Percentiles rank a stretch among this genome's conserved stretches.
These are phyloP conservation scores for Atlantisia rogersi DNA, from an alignment of 2,113 vertebrate genomes.

Conservation along the genomic window DNA sequence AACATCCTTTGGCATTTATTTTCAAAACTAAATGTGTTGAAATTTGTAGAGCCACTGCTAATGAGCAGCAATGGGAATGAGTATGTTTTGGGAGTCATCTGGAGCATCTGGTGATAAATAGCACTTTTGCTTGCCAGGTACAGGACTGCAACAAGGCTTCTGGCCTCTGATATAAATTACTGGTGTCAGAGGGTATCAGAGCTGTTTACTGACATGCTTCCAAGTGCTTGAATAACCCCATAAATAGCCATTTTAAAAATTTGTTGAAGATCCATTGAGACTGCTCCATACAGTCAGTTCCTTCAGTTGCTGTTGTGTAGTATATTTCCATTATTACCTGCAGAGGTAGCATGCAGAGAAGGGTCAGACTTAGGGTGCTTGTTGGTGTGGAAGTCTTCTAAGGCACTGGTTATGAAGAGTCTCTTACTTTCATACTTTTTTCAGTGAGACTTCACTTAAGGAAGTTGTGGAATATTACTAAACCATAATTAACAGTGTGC, in stretches of 20 bases:
- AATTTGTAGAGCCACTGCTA: neutral
- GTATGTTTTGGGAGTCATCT: neutral
- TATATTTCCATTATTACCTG: neutral
- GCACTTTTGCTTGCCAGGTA: neutral
- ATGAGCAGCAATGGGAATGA: neutral
- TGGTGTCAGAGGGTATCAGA: neutral
- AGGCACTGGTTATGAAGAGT: neutral
- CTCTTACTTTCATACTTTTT: neutral
- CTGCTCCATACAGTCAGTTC: neutral
- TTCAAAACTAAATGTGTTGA: neutral
- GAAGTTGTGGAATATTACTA: neutral
- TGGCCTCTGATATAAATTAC: neutral
- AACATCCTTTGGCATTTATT: neutral
- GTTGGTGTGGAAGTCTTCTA: neutral
- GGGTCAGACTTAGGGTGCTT: neutral
- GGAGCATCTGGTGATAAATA: neutral
- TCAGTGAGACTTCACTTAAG: neutral
- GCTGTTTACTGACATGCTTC: neutral
- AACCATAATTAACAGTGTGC: neutral
- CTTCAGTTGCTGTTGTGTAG: neutral
- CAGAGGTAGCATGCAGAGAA: neutral
- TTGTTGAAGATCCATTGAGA: neutral
- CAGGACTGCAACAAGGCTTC: neutral
- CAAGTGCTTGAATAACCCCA: neutral
- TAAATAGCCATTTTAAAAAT: neutral